Percentiles rank a stretch among this genome's conserved stretches.
These are phyloP conservation scores for Rhamphomyia laevipes DNA, from an alignment of 2,888 invertebrate species.

Conservation along the genomic window DNA sequence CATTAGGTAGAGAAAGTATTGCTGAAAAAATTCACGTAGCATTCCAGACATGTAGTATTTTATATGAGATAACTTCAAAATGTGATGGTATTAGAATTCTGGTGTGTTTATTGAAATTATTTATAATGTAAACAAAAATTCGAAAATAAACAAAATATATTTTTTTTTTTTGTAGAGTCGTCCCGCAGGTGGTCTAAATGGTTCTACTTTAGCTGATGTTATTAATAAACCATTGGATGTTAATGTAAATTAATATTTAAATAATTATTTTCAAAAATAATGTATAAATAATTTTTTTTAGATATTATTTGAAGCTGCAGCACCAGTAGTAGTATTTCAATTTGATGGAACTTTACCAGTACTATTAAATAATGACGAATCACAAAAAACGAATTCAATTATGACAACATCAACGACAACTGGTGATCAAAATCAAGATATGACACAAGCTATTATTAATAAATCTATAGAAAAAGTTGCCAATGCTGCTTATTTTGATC, in stretches of 20 bases:
- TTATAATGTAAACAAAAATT: no score
- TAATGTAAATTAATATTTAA: conserved; percentile 37
- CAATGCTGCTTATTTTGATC: conserved; percentile 64
- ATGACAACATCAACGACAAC: conserved; percentile 30
- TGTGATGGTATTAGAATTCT: conserved; percentile 57
- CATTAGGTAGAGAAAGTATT: conserved; percentile 59
- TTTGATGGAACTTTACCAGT: conserved; percentile 43
- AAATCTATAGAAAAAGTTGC: conserved; percentile 33
- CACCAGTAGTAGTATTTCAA: conserved; percentile 79
- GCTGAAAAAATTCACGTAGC: conserved; percentile 58
- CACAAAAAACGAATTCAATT: conserved; percentile 16
- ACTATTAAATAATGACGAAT: conserved; percentile 11
- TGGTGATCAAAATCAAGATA: conserved; percentile 19
- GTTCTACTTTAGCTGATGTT: conserved; percentile 47
- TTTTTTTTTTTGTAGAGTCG: conserved; percentile 48
- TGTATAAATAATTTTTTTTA: conserved; percentile 6
- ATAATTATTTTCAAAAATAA: neutral
- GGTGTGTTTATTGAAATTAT: conserved; percentile 40
- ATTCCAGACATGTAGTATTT: conserved; percentile 56
- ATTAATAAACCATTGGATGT: conserved; percentile 50
- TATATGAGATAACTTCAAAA: conserved; percentile 39
- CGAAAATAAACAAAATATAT: neutral
- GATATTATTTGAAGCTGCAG: conserved; percentile 61
- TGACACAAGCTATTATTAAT: conserved; percentile 18
- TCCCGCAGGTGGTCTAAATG: conserved; percentile 63